Evolutionary conservation across 1,140 invertebrate species (phyloP).

Genomic region (Prorops nasuta): DNA sequence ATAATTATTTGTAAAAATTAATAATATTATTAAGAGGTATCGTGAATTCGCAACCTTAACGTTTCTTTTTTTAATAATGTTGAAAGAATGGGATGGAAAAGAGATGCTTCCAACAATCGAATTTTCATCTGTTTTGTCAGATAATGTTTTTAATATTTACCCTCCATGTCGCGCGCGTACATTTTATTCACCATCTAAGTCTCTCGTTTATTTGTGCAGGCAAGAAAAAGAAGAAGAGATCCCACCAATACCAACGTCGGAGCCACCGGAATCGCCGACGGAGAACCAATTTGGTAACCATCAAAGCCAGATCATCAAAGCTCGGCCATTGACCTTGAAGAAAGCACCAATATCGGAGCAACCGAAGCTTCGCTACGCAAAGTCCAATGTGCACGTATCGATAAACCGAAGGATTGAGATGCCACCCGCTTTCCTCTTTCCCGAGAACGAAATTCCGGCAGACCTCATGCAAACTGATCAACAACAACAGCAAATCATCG

Average conservation of each 20-base stretch:
- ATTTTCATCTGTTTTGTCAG: too few relatives aligned
- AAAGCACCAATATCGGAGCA: constrained; percentile 74
- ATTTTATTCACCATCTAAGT: too few relatives aligned
- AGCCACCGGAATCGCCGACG: constrained; percentile 53
- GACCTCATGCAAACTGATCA: constrained; percentile 59
- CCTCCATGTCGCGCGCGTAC: too few relatives aligned
- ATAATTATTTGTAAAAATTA: too few relatives aligned
- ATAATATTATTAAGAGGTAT: too few relatives aligned
- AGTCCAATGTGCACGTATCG: constrained; percentile 63
- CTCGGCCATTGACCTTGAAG: constrained; percentile 74
- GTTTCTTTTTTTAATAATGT: too few relatives aligned
- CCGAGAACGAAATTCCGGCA: constrained; percentile 68
- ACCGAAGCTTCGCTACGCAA: constrained; percentile 67
- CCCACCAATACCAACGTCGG: constrained; percentile 51
- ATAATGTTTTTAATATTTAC: too few relatives aligned
- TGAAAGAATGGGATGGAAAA: too few relatives aligned
- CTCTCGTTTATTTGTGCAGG: constrained; percentile 30
- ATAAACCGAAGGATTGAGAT: constrained; percentile 77
- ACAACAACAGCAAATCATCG: constrained; percentile 31
- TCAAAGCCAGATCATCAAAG: constrained; percentile 72
- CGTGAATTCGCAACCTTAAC: too few relatives aligned
- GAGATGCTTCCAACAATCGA: too few relatives aligned
- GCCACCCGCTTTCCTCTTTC: constrained; percentile 77
- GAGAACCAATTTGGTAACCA: constrained; percentile 45
- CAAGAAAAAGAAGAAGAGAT: constrained; percentile 51